Percentiles rank a stretch among this genome's conserved stretches.
These are phyloP conservation scores for Psammodynastes pulverulentus DNA, from an alignment of 2,113 vertebrate genomes.

Conservation along the genomic window DNA sequence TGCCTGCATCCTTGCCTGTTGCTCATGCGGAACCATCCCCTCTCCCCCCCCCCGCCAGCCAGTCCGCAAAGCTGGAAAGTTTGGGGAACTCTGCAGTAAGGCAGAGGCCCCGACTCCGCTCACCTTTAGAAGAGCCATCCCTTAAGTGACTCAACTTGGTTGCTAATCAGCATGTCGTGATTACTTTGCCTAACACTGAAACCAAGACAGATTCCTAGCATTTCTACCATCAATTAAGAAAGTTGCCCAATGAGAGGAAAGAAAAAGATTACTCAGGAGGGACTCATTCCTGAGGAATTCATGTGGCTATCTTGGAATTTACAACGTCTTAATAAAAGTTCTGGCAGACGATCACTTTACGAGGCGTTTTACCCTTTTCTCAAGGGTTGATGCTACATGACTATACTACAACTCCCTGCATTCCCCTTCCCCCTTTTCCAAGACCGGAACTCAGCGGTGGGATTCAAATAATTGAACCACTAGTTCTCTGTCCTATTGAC, in stretches of 20 bases:
- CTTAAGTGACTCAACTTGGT: not conserved
- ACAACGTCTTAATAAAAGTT: not conserved
- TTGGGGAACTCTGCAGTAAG: too few relatives aligned
- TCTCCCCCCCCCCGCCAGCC: too few relatives aligned
- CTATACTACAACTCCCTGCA: not conserved
- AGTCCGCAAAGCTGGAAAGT: too few relatives aligned
- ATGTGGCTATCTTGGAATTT: not conserved
- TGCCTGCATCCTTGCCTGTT: accelerated
- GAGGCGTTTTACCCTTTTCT: not conserved
- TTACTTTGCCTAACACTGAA: not conserved
- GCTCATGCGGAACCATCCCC: too few relatives aligned
- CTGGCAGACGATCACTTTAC: not conserved
- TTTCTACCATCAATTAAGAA: not conserved
- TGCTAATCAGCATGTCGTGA: not conserved
- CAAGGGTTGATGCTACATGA: not conserved
- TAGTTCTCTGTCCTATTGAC: too few relatives aligned
- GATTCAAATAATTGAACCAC: too few relatives aligned
- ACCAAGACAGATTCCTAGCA: not conserved
- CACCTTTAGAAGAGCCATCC: not conserved
- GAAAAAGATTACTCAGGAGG: not conserved
- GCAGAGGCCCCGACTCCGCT: not conserved
- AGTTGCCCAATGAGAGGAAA: not conserved
- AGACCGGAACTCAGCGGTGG: too few relatives aligned
- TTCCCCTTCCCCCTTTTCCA: not conserved
- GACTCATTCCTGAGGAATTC: not conserved